Percentiles rank a stretch among this genome's conserved stretches.
phyloP scores from a whole-genome alignment of 2,888 invertebrate species.

The Chouioia cunea region DNA sequence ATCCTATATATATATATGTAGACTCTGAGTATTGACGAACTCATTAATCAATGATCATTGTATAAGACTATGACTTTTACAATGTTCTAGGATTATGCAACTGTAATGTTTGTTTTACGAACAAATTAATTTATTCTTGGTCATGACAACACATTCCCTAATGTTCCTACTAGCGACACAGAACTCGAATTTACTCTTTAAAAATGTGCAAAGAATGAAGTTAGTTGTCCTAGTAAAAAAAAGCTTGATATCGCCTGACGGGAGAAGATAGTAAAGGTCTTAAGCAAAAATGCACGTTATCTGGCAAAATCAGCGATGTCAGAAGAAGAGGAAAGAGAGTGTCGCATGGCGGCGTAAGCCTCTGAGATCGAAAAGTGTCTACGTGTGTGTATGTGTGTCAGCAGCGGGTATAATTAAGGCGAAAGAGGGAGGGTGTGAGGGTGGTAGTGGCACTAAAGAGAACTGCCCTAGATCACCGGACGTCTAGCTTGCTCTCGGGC shows the following conservation, averaged over 20 bases:
- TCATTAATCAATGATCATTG: too few species aligned
- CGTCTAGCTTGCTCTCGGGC: constrained; percentile 67
- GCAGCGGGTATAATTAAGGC: constrained; percentile 59
- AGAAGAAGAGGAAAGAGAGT: neutral
- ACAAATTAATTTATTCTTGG: too few species aligned
- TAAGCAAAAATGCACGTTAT: constrained; percentile 42
- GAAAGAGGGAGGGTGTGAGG: constrained; percentile 50
- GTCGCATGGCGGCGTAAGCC: constrained; percentile 31
- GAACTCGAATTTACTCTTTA: too few species aligned
- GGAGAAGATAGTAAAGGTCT: constrained; percentile 43
- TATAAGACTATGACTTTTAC: too few species aligned
- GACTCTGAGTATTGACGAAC: too few species aligned
- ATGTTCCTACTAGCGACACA: too few species aligned
- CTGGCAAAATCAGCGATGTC: constrained; percentile 43
- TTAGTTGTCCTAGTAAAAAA: too few species aligned
- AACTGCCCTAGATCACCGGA: constrained; percentile 68
- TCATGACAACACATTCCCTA: too few species aligned
- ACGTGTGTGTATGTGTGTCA: constrained; percentile 31
- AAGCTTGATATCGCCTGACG: constrained; percentile 26
- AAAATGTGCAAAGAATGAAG: too few species aligned
- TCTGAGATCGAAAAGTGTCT: constrained; percentile 17
- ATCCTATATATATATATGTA: too few species aligned
- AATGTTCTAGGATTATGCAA: too few species aligned
- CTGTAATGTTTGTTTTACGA: too few species aligned
- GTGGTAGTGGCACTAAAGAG: constrained; percentile 53